Evolutionary conservation across 2,888 invertebrate genomes (phyloP).

Genomic region (Oxystoma pomonae): DNA sequence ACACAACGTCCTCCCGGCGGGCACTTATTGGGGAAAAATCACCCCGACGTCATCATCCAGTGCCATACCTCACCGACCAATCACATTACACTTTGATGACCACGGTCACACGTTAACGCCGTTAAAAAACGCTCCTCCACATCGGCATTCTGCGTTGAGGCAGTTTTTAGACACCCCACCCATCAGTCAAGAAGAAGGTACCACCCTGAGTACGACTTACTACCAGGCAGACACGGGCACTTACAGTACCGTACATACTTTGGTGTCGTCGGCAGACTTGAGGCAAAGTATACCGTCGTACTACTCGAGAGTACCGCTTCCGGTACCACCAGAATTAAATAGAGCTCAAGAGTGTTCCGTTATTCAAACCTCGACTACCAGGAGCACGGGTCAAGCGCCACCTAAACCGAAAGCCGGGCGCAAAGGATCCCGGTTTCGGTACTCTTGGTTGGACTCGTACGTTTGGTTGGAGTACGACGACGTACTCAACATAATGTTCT

Average conservation of each 20-base stretch:
- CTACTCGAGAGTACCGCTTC: slow-evolving; percentile 30
- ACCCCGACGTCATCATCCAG: slow-evolving; percentile 38
- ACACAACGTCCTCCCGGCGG: slow-evolving; percentile 18
- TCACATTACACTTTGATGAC: not conserved
- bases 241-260: slow-evolving; percentile 1
- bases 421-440: slow-evolving; percentile 64
- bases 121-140: slow-evolving; percentile 30
- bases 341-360: slow-evolving; percentile 45
- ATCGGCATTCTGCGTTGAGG: slow-evolving; percentile 28
- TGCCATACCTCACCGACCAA: slow-evolving; percentile 10
- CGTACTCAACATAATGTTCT: slow-evolving; percentile 64
- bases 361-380: slow-evolving; percentile 31
- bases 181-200: not conserved
- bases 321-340: slow-evolving; percentile 31
- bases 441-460: slow-evolving; percentile 64
- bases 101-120: slow-evolving; percentile 30
- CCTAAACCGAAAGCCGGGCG: slow-evolving; percentile 29
- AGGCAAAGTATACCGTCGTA: slow-evolving; percentile 26
- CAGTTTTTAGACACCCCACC: slow-evolving; percentile 31
- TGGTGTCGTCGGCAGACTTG: slow-evolving; percentile 7
- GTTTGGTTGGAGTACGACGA: slow-evolving; percentile 73
- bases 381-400: not conserved
- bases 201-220: not conserved
- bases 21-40: slow-evolving; percentile 49
- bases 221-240: not conserved